Percentiles rank a stretch among this genome's conserved stretches.
These are phyloP conservation scores for Ophion ventricosus DNA, from an alignment of 2,888 invertebrate species.

Conservation along the genomic window DNA sequence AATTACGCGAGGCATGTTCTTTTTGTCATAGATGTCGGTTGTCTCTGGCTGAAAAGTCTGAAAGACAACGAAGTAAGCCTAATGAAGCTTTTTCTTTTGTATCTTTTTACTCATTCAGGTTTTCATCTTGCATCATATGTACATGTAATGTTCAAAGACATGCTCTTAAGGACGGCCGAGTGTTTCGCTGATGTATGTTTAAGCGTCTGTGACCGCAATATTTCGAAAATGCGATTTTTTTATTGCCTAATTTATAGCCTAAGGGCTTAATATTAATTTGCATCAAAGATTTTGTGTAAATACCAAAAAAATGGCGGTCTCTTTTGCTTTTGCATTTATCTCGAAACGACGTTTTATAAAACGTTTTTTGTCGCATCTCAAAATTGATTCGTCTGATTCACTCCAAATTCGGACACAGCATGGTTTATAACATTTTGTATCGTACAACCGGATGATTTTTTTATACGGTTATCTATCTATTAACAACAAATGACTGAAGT, in stretches of 20 bases:
- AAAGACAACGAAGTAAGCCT: background rate
- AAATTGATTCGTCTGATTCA: background rate
- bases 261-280: no score
- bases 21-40: slow-evolving; percentile 92
- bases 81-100: background rate
- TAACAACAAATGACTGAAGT: no score
- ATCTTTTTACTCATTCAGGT: background rate
- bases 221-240: no score
- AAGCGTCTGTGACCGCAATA: no score
- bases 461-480: background rate
- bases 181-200: no score
- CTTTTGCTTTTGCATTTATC: background rate
- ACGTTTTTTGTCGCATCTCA: background rate
- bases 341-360: background rate
- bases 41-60: slow-evolving; percentile 93
- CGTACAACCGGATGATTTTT: no score
- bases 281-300: no score
- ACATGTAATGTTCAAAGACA: no score
- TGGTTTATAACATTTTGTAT: background rate
- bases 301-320: no score
- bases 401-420: background rate
- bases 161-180: no score
- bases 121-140: background rate
- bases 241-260: no score
- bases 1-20: slow-evolving; percentile 91